These are phyloP conservation scores for Mus pahari DNA, from an alignment of 2,113 vertebrate genomes.

Conservation along the genomic window DNA sequence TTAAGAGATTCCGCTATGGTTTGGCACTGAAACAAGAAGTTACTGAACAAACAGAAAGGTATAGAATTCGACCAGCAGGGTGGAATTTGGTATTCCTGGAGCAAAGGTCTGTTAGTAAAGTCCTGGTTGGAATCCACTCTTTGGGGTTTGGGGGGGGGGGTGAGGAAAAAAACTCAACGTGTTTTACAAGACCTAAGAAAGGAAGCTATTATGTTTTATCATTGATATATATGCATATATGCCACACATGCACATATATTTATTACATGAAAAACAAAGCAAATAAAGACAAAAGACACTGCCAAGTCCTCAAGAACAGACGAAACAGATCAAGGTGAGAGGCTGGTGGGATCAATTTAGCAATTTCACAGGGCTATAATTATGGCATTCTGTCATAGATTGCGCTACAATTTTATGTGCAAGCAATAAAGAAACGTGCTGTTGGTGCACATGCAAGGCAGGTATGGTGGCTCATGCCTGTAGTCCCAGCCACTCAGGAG, in stretches of 20 bases:
- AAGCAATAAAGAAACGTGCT: background rate
- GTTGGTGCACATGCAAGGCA: background rate
- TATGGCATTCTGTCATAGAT: background rate
- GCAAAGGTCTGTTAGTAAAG: constrained; percentile 34
- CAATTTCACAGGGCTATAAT: constrained; percentile 23
- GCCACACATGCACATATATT: background rate
- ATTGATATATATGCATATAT: background rate
- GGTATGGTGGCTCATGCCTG: background rate
- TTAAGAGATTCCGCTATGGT: constrained; percentile 72
- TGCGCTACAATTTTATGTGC: background rate
- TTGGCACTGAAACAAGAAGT: constrained; percentile 72
- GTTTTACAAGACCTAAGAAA: background rate
- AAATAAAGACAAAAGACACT: constrained; percentile 25
- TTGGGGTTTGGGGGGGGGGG: background rate
- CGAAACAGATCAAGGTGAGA: constrained; percentile 26
- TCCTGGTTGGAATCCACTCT: background rate
- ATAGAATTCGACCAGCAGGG: constrained; percentile 59
- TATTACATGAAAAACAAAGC: constrained; percentile 21
- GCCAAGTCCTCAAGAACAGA: constrained; percentile 52
- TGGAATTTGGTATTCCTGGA: constrained; percentile 59
- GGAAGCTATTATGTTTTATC: constrained; percentile 25
- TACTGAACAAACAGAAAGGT: constrained; percentile 56
- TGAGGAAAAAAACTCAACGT: background rate
- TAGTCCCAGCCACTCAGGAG: background rate
- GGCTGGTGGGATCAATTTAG: background rate